Base-by-base conservation (phyloP, 2,888 invertebrate species). In the Oasisia sp. region DNA sequence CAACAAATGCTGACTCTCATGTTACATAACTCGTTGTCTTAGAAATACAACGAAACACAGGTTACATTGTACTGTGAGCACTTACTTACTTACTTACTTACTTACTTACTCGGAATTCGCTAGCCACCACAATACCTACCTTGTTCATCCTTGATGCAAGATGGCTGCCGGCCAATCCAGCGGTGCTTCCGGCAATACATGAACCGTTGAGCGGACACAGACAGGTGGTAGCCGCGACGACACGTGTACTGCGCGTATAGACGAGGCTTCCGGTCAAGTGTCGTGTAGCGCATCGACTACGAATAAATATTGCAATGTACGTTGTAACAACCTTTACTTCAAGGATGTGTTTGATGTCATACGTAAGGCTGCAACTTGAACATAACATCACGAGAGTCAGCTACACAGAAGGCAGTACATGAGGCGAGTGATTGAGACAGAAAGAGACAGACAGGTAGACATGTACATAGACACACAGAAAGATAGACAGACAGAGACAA, bases 141-240 rank as follows among this genome's bases (percentile, higher is more conserved):
- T 27, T 74, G 74, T 27, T 74, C 74, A 74, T 74, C 74, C 74
- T 19, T 74, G 74, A 74, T 74, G 27, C 74, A 74, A 74, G 74
- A 74, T 74, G 74, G 74, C 74, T 27, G 74, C 14, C 74, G 74
- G 74, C 74, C 74, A 74, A 74, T 74, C 74, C 74, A 74, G 27
- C 74, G 74, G 19, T 74, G 74, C n/a, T 74, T 74, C 27, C 74
- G 74, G 74, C 74, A 74, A n/a, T 74, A 74, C 74, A 74, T 74
- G 74, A 27, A 74, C 74, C 27, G 19, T 27, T 74, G 74, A 3
- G 74, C 1, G 27, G 74, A n/a, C 27, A 74, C 74, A 27, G 74
- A 74, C 5, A 74, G 74, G 27, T 74, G 74, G 74, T 74, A 74
- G 74, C 74, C 74, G 74, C n/a, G 74, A 27, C 74, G 74, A 74